These are phyloP conservation scores for Anolis sagrei DNA, from an alignment of 2,113 vertebrate genomes.

Conservation along the genomic window DNA sequence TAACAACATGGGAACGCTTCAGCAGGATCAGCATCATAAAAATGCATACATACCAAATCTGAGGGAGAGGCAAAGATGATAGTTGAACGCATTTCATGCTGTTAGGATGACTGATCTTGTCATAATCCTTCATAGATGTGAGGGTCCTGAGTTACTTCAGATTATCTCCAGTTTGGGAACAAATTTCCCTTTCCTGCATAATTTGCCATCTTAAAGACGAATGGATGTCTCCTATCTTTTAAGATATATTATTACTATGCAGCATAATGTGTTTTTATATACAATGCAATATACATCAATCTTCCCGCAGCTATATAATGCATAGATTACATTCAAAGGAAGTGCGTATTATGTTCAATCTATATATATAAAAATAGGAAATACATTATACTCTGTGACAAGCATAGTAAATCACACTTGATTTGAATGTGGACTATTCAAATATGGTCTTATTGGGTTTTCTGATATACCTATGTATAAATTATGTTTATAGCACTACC, in stretches of 20 bases:
- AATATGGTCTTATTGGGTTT: constrained; percentile 12
- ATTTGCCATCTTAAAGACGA: constrained; percentile 34
- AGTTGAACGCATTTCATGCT: constrained; percentile 1
- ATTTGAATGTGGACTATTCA: constrained; percentile 18
- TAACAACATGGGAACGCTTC: neutral
- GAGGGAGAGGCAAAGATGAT: neutral
- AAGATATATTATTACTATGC: constrained; percentile 37
- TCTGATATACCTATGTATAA: neutral
- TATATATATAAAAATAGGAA: constrained; percentile 7
- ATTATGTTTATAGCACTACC: neutral
- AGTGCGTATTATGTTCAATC: neutral
- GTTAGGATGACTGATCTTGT: constrained; percentile 10
- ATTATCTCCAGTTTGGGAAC: constrained; percentile 18
- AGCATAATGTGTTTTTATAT: constrained; percentile 32
- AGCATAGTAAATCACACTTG: constrained; percentile 22
- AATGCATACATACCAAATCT: constrained; percentile 6
- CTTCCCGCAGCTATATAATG: constrained; percentile 13
- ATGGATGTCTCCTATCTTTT: constrained; percentile 28
- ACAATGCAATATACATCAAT: constrained; percentile 30
- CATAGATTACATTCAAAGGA: constrained; percentile 13
- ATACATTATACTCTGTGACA: constrained; percentile 24
- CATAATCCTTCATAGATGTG: constrained; percentile 19
- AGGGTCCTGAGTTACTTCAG: constrained; percentile 8
- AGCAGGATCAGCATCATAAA: neutral
- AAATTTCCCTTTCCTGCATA: constrained; percentile 22